Evolutionary conservation across 2,113 vertebrate species (phyloP).

Genomic region (Bujurquina vittata): DNA sequence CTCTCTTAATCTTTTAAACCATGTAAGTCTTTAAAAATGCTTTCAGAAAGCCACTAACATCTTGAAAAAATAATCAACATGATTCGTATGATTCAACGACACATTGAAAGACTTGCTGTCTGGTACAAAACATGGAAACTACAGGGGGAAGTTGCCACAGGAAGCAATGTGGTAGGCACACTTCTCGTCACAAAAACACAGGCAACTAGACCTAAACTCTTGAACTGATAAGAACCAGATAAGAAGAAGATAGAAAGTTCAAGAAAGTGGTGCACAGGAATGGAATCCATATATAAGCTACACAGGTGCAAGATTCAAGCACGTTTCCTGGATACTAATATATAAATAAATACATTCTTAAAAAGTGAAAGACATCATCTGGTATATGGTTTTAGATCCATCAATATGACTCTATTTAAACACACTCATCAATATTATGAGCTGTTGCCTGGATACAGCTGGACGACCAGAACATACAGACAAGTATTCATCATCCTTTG

Average conservation of each 20-base stretch:
- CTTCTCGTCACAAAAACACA: conserved; percentile 15
- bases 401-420: conserved; percentile 56
- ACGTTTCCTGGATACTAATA: conserved; percentile 17
- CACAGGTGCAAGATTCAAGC: not conserved
- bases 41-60: not conserved
- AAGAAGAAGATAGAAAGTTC: not conserved
- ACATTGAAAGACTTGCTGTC: not conserved
- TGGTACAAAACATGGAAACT: conserved; percentile 57
- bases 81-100: not conserved
- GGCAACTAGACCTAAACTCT: not conserved
- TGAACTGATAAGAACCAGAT: not conserved
- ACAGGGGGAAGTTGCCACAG: conserved; percentile 39
- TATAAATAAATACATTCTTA: conserved; percentile 8
- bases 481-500: conserved; percentile 31
- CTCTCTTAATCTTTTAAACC: not conserved
- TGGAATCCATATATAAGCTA: not conserved
- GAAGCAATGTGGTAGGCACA: conserved; percentile 18
- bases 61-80: not conserved
- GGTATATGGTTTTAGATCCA: conserved; percentile 14
- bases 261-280: not conserved
- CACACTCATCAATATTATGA: conserved; percentile 64
- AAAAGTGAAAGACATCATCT: conserved; percentile 12
- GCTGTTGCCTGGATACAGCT: conserved; percentile 59
- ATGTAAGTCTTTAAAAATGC: not conserved
- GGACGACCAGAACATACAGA: conserved; percentile 40